Evolutionary conservation across 2,888 invertebrate species (phyloP), one percentile per base, ranked within the genome.

Genomic region (Acrobasis suavella): DNA sequence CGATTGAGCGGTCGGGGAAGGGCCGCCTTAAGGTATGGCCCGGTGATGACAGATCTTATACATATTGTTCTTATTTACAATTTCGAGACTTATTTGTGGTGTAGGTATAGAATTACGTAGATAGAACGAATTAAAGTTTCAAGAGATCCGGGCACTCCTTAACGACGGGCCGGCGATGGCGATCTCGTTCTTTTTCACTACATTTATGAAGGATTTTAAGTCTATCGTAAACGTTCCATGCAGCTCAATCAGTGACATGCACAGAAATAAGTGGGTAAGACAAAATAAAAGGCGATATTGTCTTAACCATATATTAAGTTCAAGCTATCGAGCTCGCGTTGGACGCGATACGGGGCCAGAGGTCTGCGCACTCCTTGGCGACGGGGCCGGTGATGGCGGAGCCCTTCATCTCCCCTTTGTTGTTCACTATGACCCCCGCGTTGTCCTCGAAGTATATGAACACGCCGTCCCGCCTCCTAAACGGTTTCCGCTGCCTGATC

Each of bases 361-460:
- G 94, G 91, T 99, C 99, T 62, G 99, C 99, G 92, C 99, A 99
- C 93, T 99, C 99, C 93, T 99, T 99, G 38, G 99, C 99, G 39
- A 99, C 99, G 62, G 99, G 99, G 72, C 99, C 99, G 59, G 99
- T 99, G 85, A 99, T 99, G 67, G 99, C 99, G 16, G 99, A 99
- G 66, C 98, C 99, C 93, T 99, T 99, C 99, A 99, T 99, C 94
- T 99, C 99, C 68, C 99, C 99, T 92, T 99, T 99, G 89, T 99
- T 99, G 91, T 99, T 99, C 62, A 99, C 99, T 88, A 99, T 99
- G 58, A 99, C 99, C 62, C 99, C 99, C 32, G 99, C 99, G 91
- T 99, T 99, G 89, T 99, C 99, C 89, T 99, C 99, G 89, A 99
- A 99, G 92, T 99, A 99, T 93, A 99, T 97, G 87, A 99, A 99